phyloP scores from a whole-genome alignment of 2,888 invertebrate genomes.

The Oscheius sp. region DNA sequence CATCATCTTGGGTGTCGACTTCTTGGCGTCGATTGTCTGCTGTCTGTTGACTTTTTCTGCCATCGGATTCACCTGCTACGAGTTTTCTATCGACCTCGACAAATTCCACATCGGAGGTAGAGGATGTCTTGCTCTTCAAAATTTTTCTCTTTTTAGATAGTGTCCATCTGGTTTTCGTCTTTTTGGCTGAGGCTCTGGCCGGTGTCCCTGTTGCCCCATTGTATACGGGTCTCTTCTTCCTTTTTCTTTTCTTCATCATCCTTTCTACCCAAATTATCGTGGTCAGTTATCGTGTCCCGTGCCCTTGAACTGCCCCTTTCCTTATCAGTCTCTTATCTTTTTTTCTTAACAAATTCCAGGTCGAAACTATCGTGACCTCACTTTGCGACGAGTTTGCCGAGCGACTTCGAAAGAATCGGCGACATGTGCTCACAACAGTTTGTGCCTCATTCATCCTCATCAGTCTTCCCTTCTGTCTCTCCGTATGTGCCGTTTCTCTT shows the following conservation, averaged over 20 bases:
- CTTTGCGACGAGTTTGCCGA: constrained; percentile 77
- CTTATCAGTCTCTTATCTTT: constrained; percentile 19
- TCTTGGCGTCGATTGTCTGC: constrained; percentile 84
- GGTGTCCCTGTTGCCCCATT: constrained; percentile 83
- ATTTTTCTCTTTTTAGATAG: too few relatives aligned
- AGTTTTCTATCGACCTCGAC: constrained; percentile 79
- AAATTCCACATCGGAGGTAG: constrained; percentile 70
- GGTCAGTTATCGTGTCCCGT: constrained; percentile 36
- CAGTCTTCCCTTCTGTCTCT: constrained; percentile 70
- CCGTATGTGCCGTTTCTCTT: constrained; percentile 45
- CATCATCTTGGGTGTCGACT: constrained; percentile 84
- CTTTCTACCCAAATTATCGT: constrained; percentile 68
- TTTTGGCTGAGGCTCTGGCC: constrained; percentile 86
- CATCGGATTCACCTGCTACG: constrained; percentile 85
- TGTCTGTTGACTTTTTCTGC: constrained; percentile 86
- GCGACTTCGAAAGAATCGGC: constrained; percentile 70
- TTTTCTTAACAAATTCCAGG: constrained; percentile 72
- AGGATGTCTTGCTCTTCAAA: not conserved
- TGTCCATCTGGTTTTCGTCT: constrained; percentile 82
- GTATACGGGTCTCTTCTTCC: constrained; percentile 86
- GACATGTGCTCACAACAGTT: constrained; percentile 66
- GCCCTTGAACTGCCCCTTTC: constrained; percentile 10
- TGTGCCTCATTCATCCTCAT: constrained; percentile 66
- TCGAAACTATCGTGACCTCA: constrained; percentile 78
- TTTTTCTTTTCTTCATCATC: constrained; percentile 75